Conservation (phyloP, 1,140 invertebrate species). For the Melipona quadrifasciata region DNA sequence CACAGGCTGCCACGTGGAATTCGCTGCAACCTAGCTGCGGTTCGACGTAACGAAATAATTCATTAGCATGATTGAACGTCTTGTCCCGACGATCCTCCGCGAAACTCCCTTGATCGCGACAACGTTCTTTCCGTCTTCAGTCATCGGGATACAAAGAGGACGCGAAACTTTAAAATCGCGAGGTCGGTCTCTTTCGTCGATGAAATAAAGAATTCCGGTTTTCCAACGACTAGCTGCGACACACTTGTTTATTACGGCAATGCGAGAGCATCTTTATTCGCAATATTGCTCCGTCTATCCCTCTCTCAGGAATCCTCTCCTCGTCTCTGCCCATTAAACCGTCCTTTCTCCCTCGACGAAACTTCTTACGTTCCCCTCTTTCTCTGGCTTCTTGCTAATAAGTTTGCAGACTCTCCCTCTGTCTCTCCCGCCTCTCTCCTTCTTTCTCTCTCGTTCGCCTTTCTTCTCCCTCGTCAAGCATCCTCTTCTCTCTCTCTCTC, state of each 20-base stretch:
- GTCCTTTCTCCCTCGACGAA: conserved; percentile 21
- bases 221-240: conserved; percentile 34
- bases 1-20: conserved; percentile 3
- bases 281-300: conserved; percentile 8
- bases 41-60: conserved; percentile 23
- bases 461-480: background rate
- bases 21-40: background rate
- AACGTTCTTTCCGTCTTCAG: background rate
- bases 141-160: background rate
- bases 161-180: background rate
- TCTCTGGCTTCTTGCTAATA: conserved; percentile 64
- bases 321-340: conserved; percentile 23
- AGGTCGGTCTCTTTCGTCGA: background rate
- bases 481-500: background rate
- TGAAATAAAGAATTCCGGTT: conserved; percentile 13
- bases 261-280: conserved; percentile 43
- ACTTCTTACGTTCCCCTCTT: conserved; percentile 47
- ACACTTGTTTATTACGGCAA: conserved; percentile 54
- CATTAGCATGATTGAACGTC: background rate
- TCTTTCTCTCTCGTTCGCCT: background rate
- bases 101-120: background rate
- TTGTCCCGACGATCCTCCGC: background rate
- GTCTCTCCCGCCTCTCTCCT: background rate
- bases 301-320: background rate
- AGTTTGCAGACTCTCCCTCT: conserved; percentile 27